Evolutionary conservation across 2,113 vertebrate genomes (phyloP), one percentile per base, ranked within the genome.

Genomic region (Cottus gobio): DNA sequence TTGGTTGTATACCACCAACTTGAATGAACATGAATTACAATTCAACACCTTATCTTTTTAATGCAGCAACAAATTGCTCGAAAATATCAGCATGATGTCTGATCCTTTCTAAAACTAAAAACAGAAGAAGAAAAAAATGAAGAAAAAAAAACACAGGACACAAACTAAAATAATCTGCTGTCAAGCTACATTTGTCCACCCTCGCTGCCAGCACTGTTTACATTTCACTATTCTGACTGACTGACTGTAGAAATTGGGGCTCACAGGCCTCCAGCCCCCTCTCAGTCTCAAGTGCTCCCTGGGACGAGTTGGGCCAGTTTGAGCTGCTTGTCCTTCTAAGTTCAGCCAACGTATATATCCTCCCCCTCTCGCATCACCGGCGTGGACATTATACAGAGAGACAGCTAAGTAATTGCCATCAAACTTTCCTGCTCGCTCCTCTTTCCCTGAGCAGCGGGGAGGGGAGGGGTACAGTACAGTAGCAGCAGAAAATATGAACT

Each of bases 341-440:
- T 85, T 84, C 79, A 83, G 75, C 80, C 78, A 75, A 76, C 85
- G 81, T 77, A 48, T 8, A 50, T 24, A 54, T 66, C 88, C 90
- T 87, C 84, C 88, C 79, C 85, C 89, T 72, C 87, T 77, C 83
- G 67, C 80, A 86, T 89, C 89, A 75, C 75, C 85, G 68, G 69
- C 71, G 0, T 73, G 44, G 37, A 87, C 88, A 83, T 86, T 87
- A 91, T 85, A 78, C 66, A 63, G 85, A 83, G 83, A 90, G 89
- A 91, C 92, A 92, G 91, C 88, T 85, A 87, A 93, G 90, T 91
- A 93, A 93, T 93, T 87, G 90, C 87, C 90, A 84, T 92, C 87
- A 91, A 89, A 92, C 87, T 93, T 90, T 85, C 82, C 83, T 71
- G 79, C 86, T 85, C 75, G 60, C 87, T 89, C 60, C 79, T 82